These are phyloP conservation scores for Xestia xanthographa DNA, from an alignment of 2,888 invertebrate species.

Conservation along the genomic window DNA sequence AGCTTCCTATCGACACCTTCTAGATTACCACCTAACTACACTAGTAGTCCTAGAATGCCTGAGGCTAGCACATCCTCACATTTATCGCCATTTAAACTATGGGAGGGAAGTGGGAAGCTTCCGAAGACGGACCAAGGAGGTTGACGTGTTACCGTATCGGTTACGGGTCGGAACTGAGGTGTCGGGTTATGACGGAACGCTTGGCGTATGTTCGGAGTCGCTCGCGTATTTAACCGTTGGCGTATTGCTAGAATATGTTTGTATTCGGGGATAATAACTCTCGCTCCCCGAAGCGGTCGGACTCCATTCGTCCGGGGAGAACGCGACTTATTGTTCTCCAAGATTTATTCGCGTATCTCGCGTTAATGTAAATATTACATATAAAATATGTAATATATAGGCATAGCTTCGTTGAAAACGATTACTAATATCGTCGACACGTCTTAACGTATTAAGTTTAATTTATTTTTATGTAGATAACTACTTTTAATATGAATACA, in stretches of 20 bases:
- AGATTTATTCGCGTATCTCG: slow-evolving; percentile 62
- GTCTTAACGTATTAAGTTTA: slow-evolving; percentile 67
- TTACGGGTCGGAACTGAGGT: slow-evolving; percentile 78
- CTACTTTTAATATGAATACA: slow-evolving; percentile 83
- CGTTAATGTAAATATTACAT: slow-evolving; percentile 62
- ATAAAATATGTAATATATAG: slow-evolving; percentile 64
- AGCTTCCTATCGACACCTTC: slow-evolving; percentile 86
- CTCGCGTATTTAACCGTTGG: slow-evolving; percentile 74
- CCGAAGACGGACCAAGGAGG: slow-evolving; percentile 83
- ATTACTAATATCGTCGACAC: slow-evolving; percentile 63
- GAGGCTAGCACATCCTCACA: slow-evolving; percentile 82
- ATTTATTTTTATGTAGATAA: slow-evolving; percentile 78
- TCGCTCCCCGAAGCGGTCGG: slow-evolving; percentile 76
- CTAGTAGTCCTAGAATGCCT: slow-evolving; percentile 85
- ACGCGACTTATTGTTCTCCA: slow-evolving; percentile 87
- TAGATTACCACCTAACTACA: slow-evolving; percentile 83
- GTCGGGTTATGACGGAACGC: slow-evolving; percentile 80
- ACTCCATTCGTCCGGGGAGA: slow-evolving; percentile 75
- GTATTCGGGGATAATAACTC: slow-evolving; percentile 86
- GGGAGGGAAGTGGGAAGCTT: slow-evolving; percentile 80
- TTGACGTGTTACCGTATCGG: slow-evolving; percentile 78
- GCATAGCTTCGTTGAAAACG: slow-evolving; percentile 57
- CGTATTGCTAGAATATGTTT: slow-evolving; percentile 65
- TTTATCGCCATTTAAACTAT: slow-evolving; percentile 85
- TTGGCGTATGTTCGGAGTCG: slow-evolving; percentile 67